Base-by-base conservation (phyloP, 92 coral and sea anemone species). In the Chrysogorgia sp. region DNA sequence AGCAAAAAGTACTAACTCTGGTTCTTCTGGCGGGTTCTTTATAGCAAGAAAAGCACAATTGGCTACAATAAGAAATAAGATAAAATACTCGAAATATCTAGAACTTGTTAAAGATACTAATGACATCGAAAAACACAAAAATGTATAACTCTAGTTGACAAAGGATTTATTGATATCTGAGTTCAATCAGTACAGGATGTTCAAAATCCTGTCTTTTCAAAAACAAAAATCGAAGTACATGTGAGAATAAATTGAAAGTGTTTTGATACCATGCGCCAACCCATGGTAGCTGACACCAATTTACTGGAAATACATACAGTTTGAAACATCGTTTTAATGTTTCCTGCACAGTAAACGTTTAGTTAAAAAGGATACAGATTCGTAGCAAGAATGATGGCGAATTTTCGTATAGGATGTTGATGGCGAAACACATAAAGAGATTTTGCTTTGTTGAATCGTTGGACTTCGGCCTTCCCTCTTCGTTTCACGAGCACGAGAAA, bases 41-140 rank as follows among this genome's bases (percentile, higher is more conserved):
- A 93, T 49, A 25, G 98, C 98, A 64, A 93, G 82, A 67, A 93
- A 93, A 12, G 89, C 90, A 55, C 98, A 93, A 82, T 93, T 93
- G 63, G 92, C 88, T 25, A 93, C 47, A 71, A 93, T 93, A 23
- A 96, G 92, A 14, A 93, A 79, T 28, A 93, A 74, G 28, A 93
- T 68, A 78, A 93, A 93, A 63, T 89, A 34, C 76, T 93, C 98
- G 82, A 93, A 93, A 91, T 91, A 91, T 88, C 86, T 91, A 45
- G 7, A 2, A 47, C 17, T 2, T 7, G 53, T 47, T 47, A 47
- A 47, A 47, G n/a, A 12, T 15, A 5, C 43, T 5, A 37, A 37
- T 12, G 12, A 37, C 43, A 4, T 37, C 43, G 12, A 12, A 47
- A 15, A 47, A 47, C 7, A 47, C 53, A 47, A 47, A 56, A 56